Conservation (phyloP, 2,888 invertebrate species). For the Embidobia sp. region DNA sequence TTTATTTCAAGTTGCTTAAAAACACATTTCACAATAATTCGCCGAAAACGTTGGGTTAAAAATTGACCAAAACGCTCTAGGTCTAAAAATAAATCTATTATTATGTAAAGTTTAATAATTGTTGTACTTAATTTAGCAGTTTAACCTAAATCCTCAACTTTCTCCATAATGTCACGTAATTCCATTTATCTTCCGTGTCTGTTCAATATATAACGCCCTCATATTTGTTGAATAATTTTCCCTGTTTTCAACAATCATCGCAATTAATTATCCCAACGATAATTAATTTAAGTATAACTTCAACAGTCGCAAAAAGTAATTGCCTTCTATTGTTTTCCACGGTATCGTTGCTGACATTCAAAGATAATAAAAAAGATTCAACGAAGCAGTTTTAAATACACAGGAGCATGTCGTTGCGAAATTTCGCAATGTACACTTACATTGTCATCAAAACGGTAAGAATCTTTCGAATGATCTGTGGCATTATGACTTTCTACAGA, state of each 20-base stretch:
- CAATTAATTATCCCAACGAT: constrained; percentile 18
- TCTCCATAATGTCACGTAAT: constrained; percentile 8
- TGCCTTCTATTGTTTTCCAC: neutral
- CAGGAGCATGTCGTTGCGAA: constrained; percentile 32
- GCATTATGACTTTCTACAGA: constrained; percentile 59
- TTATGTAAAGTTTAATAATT: too few relatives aligned
- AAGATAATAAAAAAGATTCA: constrained; percentile 25
- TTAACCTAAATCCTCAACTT: too few relatives aligned
- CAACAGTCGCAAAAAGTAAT: constrained; percentile 9
- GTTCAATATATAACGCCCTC: too few relatives aligned
- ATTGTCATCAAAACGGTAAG: constrained; percentile 47
- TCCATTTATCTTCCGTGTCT: neutral
- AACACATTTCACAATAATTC: too few relatives aligned
- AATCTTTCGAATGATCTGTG: constrained; percentile 58
- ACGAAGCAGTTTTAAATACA: constrained; percentile 9
- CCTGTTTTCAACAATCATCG: constrained; percentile 23
- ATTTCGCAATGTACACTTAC: constrained; percentile 45
- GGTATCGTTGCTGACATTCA: neutral
- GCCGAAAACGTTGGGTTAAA: too few relatives aligned
- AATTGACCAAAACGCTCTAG: too few relatives aligned
- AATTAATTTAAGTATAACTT: constrained; percentile 10
- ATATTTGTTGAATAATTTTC: constrained; percentile 14
- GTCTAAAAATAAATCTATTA: constrained; percentile 17
- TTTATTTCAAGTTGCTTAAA: too few relatives aligned
- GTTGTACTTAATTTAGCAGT: constrained; percentile 11